These are phyloP conservation scores for Epinephelus malabaricus DNA, from an alignment of 2,797 vertebrate species.

Conservation along the genomic window DNA sequence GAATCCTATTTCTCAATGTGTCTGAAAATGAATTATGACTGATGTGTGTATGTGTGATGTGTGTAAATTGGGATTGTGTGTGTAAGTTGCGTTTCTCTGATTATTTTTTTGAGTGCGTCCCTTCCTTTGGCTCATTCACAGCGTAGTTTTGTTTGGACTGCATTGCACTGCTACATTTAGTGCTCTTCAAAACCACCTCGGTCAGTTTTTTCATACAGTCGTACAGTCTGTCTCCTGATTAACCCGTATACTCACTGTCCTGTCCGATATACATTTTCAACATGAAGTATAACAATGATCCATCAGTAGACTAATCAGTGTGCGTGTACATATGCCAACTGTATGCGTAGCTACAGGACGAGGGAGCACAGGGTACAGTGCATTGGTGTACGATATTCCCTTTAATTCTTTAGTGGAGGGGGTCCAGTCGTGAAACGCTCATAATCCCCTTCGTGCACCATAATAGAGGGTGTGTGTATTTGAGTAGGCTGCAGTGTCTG, in stretches of 20 bases:
- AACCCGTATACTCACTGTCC: conserved; percentile 43
- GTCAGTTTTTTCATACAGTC: conserved; percentile 36
- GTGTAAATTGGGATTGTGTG: conserved; percentile 49
- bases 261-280: conserved; percentile 37
- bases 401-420: conserved; percentile 71
- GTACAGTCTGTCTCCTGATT: conserved; percentile 41
- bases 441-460: conserved; percentile 37
- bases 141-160: conserved; percentile 28
- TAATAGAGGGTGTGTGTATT: conserved; percentile 41
- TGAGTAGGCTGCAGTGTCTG: conserved; percentile 32
- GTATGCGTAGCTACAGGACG: conserved; percentile 43
- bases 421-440: conserved; percentile 35
- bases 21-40: conserved; percentile 61
- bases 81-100: conserved; percentile 31
- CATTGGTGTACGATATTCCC: conserved; percentile 60
- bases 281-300: conserved; percentile 29
- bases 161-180: conserved; percentile 27
- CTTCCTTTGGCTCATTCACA: conserved; percentile 25
- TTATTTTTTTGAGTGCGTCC: conserved; percentile 23
- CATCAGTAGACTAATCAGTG: conserved; percentile 41
- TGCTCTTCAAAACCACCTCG: conserved; percentile 45
- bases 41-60: conserved; percentile 54
- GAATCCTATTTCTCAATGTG: conserved; percentile 50
- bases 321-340: conserved; percentile 61
- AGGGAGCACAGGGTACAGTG: conserved; percentile 54